These are phyloP conservation scores for Mactra quadrangularis DNA, from an alignment of 1,140 invertebrate genomes.

Conservation along the genomic window DNA sequence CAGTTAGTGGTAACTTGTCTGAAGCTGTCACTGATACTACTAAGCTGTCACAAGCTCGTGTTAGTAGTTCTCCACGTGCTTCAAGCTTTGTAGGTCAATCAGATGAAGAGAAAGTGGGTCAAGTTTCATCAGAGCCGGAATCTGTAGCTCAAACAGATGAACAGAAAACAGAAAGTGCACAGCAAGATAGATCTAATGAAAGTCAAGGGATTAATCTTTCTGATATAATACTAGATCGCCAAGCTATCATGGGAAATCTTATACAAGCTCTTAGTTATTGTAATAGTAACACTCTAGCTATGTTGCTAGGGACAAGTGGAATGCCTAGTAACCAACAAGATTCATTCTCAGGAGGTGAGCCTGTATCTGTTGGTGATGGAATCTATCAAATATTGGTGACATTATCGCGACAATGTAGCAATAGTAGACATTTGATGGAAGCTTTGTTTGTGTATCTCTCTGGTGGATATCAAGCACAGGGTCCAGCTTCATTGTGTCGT, in stretches of 20 bases:
- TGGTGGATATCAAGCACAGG: slow-evolving; percentile 71
- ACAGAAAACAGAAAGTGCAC: slow-evolving; percentile 70
- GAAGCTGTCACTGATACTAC: slow-evolving; percentile 72
- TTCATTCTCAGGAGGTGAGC: slow-evolving; percentile 84
- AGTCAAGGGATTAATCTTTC: slow-evolving; percentile 68
- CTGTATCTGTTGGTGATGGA: slow-evolving; percentile 91
- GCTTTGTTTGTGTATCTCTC: slow-evolving; percentile 90
- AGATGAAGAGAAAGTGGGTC: slow-evolving; percentile 77
- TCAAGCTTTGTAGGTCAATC: slow-evolving; percentile 64
- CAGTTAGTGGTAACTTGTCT: slow-evolving; percentile 60
- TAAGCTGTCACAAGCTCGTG: slow-evolving; percentile 73
- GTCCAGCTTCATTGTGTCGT: slow-evolving; percentile 68
- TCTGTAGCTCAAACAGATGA: slow-evolving; percentile 72
- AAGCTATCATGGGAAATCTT: slow-evolving; percentile 91
- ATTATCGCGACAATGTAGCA: slow-evolving; percentile 89
- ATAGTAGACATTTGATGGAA: slow-evolving; percentile 89
- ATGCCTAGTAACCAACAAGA: slow-evolving; percentile 75
- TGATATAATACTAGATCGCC: slow-evolving; percentile 80
- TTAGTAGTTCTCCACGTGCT: slow-evolving; percentile 58
- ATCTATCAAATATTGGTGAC: slow-evolving; percentile 92
- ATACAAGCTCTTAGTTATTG: slow-evolving; percentile 86
- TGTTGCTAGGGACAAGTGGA: slow-evolving; percentile 78
- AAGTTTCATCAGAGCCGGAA: slow-evolving; percentile 69
- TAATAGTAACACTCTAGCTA: slow-evolving; percentile 86
- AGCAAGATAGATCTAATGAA: slow-evolving; percentile 33